These are phyloP conservation scores for Manduca sexta DNA, from an alignment of 1,140 invertebrate species.

Conservation along the genomic window DNA sequence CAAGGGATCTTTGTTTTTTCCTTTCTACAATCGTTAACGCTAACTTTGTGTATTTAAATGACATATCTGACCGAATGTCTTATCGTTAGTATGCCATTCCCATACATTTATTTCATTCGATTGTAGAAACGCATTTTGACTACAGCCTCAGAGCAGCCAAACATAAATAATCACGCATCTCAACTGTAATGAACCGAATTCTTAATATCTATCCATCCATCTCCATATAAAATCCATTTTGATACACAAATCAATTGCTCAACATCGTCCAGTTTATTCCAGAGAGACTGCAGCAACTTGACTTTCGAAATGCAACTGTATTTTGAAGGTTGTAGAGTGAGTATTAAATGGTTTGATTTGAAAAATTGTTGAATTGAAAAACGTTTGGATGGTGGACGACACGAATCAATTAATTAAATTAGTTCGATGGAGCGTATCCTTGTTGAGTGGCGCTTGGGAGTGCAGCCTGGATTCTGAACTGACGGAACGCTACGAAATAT, in stretches of 20 bases:
- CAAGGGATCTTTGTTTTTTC: too few relatives aligned
- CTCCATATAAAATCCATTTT: conserved; percentile 20
- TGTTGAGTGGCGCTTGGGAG: conserved; percentile 15
- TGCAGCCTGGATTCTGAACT: neutral
- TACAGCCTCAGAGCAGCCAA: too few relatives aligned
- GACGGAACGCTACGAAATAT: neutral
- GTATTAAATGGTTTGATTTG: conserved; percentile 3
- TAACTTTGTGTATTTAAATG: too few relatives aligned
- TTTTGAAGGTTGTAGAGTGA: neutral
- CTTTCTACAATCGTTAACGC: too few relatives aligned
- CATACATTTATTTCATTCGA: too few relatives aligned
- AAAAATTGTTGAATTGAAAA: conserved; percentile 12
- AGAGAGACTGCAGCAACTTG: neutral
- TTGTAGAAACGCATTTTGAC: too few relatives aligned
- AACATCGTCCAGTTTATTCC: conserved; percentile 12
- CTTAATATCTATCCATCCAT: conserved; percentile 7
- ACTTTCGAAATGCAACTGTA: conserved; percentile 4
- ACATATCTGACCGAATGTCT: too few relatives aligned
- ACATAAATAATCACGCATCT: too few relatives aligned
- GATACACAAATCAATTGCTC: conserved; percentile 22
- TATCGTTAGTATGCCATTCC: too few relatives aligned
- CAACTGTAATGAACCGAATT: conserved; percentile 4
- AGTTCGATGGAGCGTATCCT: conserved; percentile 44
- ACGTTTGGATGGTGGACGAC: conserved; percentile 26
- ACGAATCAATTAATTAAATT: conserved; percentile 55